Conservation (phyloP, 1,140 invertebrate species). For the Heterodera schachtii region DNA sequence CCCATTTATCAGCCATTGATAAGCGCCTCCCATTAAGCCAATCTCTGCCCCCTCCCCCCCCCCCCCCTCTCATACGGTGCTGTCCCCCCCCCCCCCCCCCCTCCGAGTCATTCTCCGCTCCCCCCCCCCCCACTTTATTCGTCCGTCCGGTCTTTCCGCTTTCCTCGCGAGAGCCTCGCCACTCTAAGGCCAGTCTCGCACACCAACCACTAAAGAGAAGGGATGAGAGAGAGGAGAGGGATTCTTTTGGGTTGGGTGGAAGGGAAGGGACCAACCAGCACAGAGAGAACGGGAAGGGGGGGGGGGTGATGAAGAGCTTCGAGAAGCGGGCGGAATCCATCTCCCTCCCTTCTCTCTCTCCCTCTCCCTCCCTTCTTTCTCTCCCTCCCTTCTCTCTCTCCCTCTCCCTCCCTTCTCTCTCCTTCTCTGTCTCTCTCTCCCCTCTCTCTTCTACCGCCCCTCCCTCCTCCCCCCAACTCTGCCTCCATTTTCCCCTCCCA, state of each 20-base stretch:
- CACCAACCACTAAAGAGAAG: not conserved
- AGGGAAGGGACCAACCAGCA: conserved; percentile 5
- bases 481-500: not conserved
- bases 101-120: not conserved
- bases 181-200: conserved; percentile 4
- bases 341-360: not conserved
- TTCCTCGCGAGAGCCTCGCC: not conserved
- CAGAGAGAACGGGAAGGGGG: not conserved
- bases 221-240: not conserved
- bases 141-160: conserved; percentile 1
- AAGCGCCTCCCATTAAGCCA: too few species aligned
- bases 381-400: not conserved
- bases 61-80: too few species aligned
- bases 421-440: not conserved
- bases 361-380: not conserved
- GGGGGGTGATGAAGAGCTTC: conserved; percentile 8
- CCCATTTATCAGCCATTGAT: not conserved
- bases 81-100: not conserved
- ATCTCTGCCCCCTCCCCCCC: too few species aligned
- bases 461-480: not conserved
- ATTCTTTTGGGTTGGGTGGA: not conserved
- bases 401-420: not conserved
- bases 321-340: not conserved
- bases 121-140: not conserved
- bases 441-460: not conserved